A percentile compares a stretch with the other conserved stretches of the same genome.
Conservation (phyloP, 2,888 invertebrate species). For the Archips crataeganus region DNA sequence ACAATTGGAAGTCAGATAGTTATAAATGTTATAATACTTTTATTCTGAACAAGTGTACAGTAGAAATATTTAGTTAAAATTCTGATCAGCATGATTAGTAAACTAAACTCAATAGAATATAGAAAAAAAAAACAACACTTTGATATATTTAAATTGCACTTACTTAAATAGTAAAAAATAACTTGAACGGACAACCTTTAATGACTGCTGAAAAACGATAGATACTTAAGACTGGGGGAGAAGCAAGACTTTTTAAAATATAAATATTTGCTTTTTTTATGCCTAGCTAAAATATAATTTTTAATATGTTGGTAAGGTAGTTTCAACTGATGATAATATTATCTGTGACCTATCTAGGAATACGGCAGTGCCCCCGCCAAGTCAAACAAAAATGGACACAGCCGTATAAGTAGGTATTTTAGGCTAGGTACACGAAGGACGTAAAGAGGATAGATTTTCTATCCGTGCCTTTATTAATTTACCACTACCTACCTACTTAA, state of each 20-base stretch:
- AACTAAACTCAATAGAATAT: slow-evolving; percentile 51
- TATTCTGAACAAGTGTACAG: slow-evolving; percentile 35
- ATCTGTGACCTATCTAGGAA: background rate
- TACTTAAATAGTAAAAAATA: slow-evolving; percentile 47
- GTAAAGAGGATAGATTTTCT: background rate
- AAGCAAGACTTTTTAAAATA: background rate
- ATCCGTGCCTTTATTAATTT: slow-evolving; percentile 5
- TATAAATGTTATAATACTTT: slow-evolving; percentile 13
- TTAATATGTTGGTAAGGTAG: background rate
- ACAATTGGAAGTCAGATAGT: slow-evolving; percentile 6
- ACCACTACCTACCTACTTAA: slow-evolving; percentile 12
- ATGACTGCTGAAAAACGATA: background rate
- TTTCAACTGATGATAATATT: background rate
- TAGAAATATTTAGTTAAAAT: slow-evolving; percentile 31
- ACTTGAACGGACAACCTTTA: slow-evolving; percentile 26
- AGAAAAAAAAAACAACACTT: slow-evolving; percentile 66
- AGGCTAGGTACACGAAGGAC: background rate
- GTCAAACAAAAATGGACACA: background rate
- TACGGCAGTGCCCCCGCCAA: background rate
- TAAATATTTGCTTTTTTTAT: background rate
- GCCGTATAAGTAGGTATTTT: background rate
- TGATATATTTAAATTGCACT: slow-evolving; percentile 64
- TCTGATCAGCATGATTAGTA: slow-evolving; percentile 36
- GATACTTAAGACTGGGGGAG: background rate
- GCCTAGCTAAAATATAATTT: background rate